Evolutionary conservation across 2,113 vertebrate species (phyloP).

Genomic region (Podilymbus podiceps): DNA sequence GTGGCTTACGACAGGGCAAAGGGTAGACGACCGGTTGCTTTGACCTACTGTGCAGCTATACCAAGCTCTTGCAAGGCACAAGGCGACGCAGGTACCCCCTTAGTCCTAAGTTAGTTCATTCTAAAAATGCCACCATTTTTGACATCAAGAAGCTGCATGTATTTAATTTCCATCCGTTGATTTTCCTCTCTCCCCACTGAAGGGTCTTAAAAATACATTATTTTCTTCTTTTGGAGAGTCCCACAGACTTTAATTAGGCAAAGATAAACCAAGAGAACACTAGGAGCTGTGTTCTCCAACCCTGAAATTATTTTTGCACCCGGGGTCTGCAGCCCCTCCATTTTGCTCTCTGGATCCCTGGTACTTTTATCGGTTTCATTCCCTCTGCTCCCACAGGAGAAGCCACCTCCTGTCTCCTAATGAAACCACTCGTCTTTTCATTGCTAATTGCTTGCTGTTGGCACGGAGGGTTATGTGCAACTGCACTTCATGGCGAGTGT

Average conservation of each 20-base stretch:
- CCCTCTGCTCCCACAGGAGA: not conserved
- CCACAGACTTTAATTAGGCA: not conserved
- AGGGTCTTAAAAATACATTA: not conserved
- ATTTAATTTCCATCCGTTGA: not conserved
- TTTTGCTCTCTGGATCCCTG: not conserved
- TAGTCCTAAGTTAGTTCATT: not conserved
- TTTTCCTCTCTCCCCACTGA: not conserved
- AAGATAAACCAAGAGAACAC: not conserved
- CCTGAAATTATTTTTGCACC: not conserved
- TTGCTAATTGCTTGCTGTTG: not conserved
- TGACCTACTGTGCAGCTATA: accelerated
- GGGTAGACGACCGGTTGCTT: not conserved
- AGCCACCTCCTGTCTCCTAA: not conserved
- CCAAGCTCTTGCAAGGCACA: not conserved
- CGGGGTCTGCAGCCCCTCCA: not conserved
- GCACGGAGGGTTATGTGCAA: not conserved
- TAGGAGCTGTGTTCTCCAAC: not conserved
- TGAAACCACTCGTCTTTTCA: not conserved
- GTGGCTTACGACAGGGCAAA: not conserved
- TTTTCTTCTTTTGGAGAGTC: not conserved
- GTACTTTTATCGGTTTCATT: not conserved
- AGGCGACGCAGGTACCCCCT: not conserved
- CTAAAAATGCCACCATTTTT: not conserved
- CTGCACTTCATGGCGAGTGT: not conserved
- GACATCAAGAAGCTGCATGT: too few relatives aligned